Evolutionary conservation across 2,888 invertebrate genomes (phyloP).

Genomic region (Zootermopsis nevadensis): DNA sequence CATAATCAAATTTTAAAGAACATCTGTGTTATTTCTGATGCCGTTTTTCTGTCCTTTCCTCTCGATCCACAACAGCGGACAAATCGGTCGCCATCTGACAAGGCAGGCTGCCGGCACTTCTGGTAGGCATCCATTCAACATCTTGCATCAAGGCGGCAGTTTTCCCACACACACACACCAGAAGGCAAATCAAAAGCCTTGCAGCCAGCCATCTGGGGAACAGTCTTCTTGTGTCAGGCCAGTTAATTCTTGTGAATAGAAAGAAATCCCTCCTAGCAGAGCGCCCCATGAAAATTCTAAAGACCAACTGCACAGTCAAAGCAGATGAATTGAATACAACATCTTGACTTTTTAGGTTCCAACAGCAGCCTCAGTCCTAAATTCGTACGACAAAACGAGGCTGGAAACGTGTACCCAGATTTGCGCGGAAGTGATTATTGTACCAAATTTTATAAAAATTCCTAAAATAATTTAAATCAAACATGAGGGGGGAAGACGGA

Average conservation of each 20-base stretch:
- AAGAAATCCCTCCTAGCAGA: conserved; percentile 18
- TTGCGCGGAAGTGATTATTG: too few relatives aligned
- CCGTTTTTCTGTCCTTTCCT: not conserved
- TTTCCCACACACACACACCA: conserved; percentile 21
- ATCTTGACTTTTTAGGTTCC: conserved; percentile 27
- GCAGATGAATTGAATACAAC: conserved; percentile 17
- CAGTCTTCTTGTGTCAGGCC: conserved; percentile 17
- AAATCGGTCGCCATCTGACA: conserved; percentile 20
- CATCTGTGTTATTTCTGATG: not conserved
- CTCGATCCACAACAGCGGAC: not conserved
- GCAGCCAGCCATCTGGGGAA: conserved; percentile 32
- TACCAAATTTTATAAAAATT: too few relatives aligned
- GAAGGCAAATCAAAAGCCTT: conserved; percentile 9
- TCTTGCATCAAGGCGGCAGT: conserved; percentile 33
- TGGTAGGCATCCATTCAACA: conserved; percentile 16
- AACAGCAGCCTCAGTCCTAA: not conserved
- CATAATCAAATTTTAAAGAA: not conserved
- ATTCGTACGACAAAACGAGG: not conserved
- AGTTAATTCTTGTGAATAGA: conserved; percentile 21
- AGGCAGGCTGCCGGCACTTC: conserved; percentile 8
- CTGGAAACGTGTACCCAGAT: too few relatives aligned
- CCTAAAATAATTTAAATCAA: too few relatives aligned
- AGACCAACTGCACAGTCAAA: conserved; percentile 4
- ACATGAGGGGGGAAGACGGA: too few relatives aligned
- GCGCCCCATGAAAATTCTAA: conserved; percentile 20